Conservation (phyloP, 2,113 vertebrate genomes). For the Ptilonorhynchus violaceus region DNA sequence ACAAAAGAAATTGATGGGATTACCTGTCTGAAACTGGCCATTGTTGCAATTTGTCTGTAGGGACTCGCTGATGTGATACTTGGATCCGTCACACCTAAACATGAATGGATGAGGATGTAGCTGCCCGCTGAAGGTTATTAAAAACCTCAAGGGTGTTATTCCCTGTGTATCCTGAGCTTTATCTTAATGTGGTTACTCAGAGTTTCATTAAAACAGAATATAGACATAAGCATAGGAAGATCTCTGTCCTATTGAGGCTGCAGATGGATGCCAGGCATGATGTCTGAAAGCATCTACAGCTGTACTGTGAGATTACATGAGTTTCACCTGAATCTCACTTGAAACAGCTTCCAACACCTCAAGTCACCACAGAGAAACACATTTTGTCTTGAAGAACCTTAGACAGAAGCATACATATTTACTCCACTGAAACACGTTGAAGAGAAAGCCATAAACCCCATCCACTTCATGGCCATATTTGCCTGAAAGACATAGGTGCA, state of each 20-base stretch:
- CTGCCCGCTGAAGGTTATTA: background rate
- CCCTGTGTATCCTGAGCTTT: background rate
- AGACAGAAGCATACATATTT: background rate
- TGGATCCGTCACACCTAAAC: background rate
- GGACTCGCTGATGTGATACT: background rate
- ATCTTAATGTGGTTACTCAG: background rate
- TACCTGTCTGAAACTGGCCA: background rate
- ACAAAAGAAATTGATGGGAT: constrained; percentile 1
- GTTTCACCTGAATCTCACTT: background rate
- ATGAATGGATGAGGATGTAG: background rate
- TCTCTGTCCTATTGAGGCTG: background rate
- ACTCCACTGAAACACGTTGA: background rate
- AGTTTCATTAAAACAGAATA: background rate
- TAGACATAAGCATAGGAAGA: background rate
- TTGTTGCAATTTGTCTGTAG: constrained; percentile 3
- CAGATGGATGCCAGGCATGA: background rate
- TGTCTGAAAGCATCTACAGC: background rate
- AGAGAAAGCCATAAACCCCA: background rate
- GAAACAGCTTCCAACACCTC: background rate
- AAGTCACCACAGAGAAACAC: background rate
- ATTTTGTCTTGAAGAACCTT: background rate
- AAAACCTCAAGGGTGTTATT: background rate
- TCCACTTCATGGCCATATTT: background rate
- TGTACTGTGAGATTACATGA: background rate
- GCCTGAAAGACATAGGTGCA: fast-evolving